Conservation (phyloP, 2,113 vertebrate genomes). For the Pseudorasbora parva region DNA sequence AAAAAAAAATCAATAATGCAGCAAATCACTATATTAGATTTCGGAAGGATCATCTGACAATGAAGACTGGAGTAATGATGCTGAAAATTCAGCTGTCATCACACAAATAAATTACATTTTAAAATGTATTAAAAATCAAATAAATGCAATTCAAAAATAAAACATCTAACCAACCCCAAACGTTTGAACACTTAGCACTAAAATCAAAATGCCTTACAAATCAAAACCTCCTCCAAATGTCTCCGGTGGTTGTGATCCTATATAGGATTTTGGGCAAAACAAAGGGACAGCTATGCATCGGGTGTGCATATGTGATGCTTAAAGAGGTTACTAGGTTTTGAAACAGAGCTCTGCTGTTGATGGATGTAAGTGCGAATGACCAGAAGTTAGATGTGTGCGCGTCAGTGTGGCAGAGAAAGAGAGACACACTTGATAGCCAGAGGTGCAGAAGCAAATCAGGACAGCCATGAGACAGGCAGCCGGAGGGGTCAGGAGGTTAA, state of each 20-base stretch:
- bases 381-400: not conserved
- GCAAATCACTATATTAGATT: not conserved
- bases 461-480: conserved; percentile 45
- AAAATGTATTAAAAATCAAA: not conserved
- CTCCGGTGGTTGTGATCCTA: not conserved
- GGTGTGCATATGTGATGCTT: not conserved
- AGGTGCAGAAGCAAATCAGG: conserved; percentile 40
- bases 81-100: not conserved
- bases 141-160: too few relatives aligned
- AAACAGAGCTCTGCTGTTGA: not conserved
- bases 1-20: not conserved
- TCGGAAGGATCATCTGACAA: not conserved
- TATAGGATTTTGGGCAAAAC: not conserved
- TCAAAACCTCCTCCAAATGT: too few relatives aligned
- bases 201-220: too few relatives aligned
- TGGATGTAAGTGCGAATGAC: conserved; percentile 1
- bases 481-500: conserved; percentile 38
- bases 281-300: not conserved
- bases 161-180: too few relatives aligned
- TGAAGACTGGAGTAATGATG: not conserved
- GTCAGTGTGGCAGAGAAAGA: not conserved
- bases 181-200: too few relatives aligned
- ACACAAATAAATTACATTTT: not conserved
- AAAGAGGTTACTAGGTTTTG: not conserved
- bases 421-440: conserved; percentile 28